phyloP scores from a whole-genome alignment of 2,113 vertebrate genomes.

The Microtus oregoni region DNA sequence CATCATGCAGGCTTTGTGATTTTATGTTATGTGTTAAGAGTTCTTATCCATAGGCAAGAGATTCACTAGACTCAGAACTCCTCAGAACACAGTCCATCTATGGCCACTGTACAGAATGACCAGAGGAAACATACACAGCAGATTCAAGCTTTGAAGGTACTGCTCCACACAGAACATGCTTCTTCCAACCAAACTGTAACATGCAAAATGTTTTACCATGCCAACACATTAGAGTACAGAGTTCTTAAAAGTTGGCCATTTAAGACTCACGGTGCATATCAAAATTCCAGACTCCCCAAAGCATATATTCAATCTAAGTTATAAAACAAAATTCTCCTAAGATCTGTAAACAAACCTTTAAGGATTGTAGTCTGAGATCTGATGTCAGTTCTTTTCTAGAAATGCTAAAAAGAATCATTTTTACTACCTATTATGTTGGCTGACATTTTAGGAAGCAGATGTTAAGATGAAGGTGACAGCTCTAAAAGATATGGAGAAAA shows the following conservation, averaged over 20 bases:
- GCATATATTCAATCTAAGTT: not conserved
- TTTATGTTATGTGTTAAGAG: not conserved
- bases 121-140: slow-evolving; percentile 18
- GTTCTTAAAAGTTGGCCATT: not conserved
- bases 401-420: slow-evolving; percentile 24
- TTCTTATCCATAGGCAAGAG: not conserved
- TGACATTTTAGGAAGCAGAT: not conserved
- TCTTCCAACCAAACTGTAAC: not conserved
- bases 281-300: slow-evolving; percentile 35
- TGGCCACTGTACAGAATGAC: not conserved
- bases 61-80: not conserved
- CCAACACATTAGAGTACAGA: not conserved
- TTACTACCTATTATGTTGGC: not conserved
- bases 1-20: not conserved
- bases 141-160: not conserved
- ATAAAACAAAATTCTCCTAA: not conserved
- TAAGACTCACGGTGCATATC: not conserved
- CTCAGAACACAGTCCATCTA: not conserved
- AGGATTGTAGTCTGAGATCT: not conserved
- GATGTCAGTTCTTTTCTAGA: not conserved
- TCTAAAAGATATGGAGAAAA: not conserved
- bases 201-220: not conserved
- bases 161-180: slow-evolving; percentile 2
- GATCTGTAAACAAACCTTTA: not conserved
- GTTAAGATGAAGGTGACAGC: slow-evolving; percentile 27